Conservation (phyloP, 92 coral and sea anemone species). For the Palythoa grandis region DNA sequence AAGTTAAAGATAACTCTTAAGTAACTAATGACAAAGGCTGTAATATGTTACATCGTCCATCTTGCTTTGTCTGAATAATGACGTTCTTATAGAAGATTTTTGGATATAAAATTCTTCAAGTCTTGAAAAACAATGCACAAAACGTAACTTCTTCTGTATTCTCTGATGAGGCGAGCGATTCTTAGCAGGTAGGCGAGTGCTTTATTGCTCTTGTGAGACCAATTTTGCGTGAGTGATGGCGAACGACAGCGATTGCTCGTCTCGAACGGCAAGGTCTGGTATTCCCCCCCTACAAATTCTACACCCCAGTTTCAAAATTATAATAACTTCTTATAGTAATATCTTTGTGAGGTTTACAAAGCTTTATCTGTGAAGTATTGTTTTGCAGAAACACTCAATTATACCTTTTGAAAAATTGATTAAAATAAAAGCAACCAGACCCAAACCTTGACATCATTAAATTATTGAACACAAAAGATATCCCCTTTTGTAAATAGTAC, state of each 20-base stretch:
- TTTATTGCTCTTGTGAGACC: neutral
- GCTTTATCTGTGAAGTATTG: slow-evolving; percentile 19
- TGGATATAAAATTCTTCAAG: too few relatives aligned
- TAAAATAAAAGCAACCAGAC: slow-evolving; percentile 10
- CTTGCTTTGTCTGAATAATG: too few relatives aligned
- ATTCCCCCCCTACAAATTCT: slow-evolving; percentile 12
- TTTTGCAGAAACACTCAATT: slow-evolving; percentile 7
- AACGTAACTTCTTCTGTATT: too few relatives aligned
- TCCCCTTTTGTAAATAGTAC: slow-evolving; percentile 1
- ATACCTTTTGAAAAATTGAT: slow-evolving; percentile 26
- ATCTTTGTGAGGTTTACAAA: neutral
- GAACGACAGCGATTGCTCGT: too few relatives aligned
- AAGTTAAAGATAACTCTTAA: too few relatives aligned
- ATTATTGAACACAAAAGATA: slow-evolving; percentile 2
- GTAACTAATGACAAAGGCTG: too few relatives aligned
- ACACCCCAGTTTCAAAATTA: neutral
- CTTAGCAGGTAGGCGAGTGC: neutral
- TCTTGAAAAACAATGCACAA: neutral
- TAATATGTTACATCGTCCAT: too few relatives aligned
- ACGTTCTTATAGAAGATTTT: too few relatives aligned
- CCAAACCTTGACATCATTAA: slow-evolving; percentile 9
- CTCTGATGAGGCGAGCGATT: too few relatives aligned
- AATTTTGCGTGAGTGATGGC: too few relatives aligned
- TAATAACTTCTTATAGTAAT: neutral
- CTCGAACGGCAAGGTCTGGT: neutral